Conservation (phyloP, 2,797 vertebrate species). For the Prunella strophiata region DNA sequence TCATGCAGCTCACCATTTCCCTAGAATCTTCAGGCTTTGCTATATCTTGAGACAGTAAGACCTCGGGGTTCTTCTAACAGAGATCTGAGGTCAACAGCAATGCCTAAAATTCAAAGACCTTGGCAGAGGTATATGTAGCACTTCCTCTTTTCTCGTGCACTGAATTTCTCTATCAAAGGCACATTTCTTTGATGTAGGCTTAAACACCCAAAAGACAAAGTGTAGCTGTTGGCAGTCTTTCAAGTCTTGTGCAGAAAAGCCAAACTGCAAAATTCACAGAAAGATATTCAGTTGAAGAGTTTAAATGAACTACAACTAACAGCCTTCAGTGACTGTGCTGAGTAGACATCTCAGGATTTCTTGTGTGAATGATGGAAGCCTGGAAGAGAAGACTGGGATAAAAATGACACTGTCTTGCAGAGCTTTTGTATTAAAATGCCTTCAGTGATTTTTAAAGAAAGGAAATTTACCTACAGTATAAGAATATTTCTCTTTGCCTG, state of each 20-base stretch:
- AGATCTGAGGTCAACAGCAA: not conserved
- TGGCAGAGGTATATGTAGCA: not conserved
- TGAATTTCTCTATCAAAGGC: not conserved
- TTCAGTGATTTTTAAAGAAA: not conserved
- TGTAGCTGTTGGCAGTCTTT: not conserved
- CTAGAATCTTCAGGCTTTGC: not conserved
- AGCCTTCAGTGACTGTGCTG: not conserved
- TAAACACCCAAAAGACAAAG: not conserved
- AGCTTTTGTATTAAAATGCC: not conserved
- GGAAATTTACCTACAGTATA: not conserved
- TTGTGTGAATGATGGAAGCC: not conserved
- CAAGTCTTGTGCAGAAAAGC: not conserved
- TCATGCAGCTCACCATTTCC: not conserved
- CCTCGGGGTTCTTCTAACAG: not conserved
- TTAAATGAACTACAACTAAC: not conserved
- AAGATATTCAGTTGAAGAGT: not conserved
- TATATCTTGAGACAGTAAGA: not conserved
- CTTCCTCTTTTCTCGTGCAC: not conserved
- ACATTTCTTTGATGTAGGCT: not conserved
- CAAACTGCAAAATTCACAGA: not conserved
- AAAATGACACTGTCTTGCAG: not conserved
- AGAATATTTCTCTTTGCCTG: not conserved
- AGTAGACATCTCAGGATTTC: not conserved
- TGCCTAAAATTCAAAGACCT: not conserved
- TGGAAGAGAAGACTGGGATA: not conserved